Base-by-base conservation (phyloP, 2,113 vertebrate species). In the Pionites leucogaster region DNA sequence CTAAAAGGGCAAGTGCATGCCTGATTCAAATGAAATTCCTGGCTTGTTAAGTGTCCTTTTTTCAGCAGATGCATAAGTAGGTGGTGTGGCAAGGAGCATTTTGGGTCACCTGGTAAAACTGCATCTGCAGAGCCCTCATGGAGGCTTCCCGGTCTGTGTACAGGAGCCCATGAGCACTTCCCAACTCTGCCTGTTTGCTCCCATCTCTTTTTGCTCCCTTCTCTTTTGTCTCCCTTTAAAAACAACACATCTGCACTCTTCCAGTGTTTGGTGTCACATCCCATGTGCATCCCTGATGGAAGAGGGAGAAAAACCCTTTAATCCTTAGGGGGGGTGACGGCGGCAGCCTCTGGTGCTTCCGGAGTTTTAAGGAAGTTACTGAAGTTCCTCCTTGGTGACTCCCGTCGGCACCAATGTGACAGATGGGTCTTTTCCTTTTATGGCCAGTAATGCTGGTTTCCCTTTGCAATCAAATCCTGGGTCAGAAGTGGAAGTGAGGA, bases 351-450 rank as follows among this genome's bases (percentile, higher is more conserved):
- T 20, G 77, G 12, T 60, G 74, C 33, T 88, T 96, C 75, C 87
- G 42, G 19, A 78, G 57, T 63, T 96, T 89, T 89, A n/a, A 77
- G 94, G 94, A 91, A 96, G 94, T 94, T 23, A 3, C 84, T 88
- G 33, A 76, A 88, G 91, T 97, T 96, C 93, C 94, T 63, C 63
- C 64, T 95, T 1, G 24, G 35, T 86, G 75, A 88, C 65, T 97
- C 53, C 11, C 44, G 95, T 95, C 95, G 7, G 20, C 93, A 97
- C 94, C 97, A 92, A 93, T 96, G 91, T 90, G 82, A 64, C 92
- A 82, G 84, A 94, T 93, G 72, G 95, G 86, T 75, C 96, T 97
- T 97, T 97, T 97, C 98, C 98, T 98, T 98, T 97, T 98, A 98
- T 98, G 98, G 98, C 93, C 86, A 97, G 70, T 86, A 97, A 82